Base-by-base conservation (phyloP, 2,888 invertebrate genomes). In the Tyria jacobaeae region DNA sequence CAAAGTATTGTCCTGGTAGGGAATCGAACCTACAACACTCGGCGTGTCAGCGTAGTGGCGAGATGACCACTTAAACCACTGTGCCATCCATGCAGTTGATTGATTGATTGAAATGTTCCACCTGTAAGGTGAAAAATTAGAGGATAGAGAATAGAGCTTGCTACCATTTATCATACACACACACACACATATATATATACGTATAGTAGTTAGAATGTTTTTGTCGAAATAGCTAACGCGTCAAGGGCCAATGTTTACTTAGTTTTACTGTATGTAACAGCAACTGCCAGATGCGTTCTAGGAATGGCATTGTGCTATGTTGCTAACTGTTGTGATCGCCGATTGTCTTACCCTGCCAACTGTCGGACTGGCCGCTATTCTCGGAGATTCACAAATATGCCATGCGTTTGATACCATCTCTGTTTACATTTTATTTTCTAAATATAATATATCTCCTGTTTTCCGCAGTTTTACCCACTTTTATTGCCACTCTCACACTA, bases 291-390 rank as follows among this genome's bases (percentile, higher is more conserved):
- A 80, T 76, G 75, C 72, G 76, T 90, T 89, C 90, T 82, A 82
- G 85, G 90, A 91, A 91, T 24, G 77, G 66, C 62, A 56, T 70
- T 71, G 69, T 72, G 75, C 70, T 74, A 74, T 75, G 80, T 79
- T 81, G 66, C 75, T 80, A 73, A 73, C 74, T 91, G 91, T 92
- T 92, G 87, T 91, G 92, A 92, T 89, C 85, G 88, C 82, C 91
- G 92, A 92, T 89, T 89, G 92, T 91, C 89, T 83, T 84, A 85
- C 85, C 89, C 83, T 84, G 87, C 84, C 83, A 82, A 81, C 80
- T 66, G 72, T 58, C 58, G 62, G 60, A 51, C 64, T 66, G 58
- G 65, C 57, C 49, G 76, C 80, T 86, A 85, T 86, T 86, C 78
- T 73, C 53, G 75, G 83, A 75, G 55, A 60, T 48, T 53, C 52